These are phyloP conservation scores for Thamnophis sirtalis DNA, from an alignment of 2,113 vertebrate genomes.

Conservation along the genomic window DNA sequence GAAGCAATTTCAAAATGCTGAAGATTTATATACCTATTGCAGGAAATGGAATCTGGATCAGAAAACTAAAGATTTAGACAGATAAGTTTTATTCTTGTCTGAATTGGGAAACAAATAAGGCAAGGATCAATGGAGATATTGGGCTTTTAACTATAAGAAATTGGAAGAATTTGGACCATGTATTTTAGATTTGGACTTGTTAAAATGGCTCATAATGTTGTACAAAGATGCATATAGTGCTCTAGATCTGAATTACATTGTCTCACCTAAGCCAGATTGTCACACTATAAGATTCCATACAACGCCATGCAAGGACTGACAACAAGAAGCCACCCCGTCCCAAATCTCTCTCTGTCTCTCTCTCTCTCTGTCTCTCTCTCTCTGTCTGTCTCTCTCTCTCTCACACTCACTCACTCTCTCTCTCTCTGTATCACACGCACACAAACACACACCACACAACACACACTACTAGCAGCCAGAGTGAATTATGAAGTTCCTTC, in stretches of 20 bases:
- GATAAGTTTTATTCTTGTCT: not conserved
- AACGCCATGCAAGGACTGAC: not conserved
- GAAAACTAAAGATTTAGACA: not conserved
- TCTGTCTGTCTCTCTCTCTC: not conserved
- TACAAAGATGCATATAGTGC: not conserved
- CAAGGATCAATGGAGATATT: not conserved
- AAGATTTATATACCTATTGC: not conserved
- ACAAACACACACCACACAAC: too few relatives aligned
- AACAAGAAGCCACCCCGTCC: not conserved
- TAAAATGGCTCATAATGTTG: not conserved
- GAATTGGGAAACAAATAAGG: not conserved
- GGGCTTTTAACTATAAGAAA: not conserved
- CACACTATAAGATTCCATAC: not conserved
- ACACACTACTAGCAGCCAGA: not conserved
- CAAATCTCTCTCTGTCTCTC: not conserved
- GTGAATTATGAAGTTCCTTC: constrained; percentile 15
- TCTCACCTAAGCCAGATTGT: not conserved
- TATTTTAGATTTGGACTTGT: not conserved
- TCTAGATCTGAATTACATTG: not conserved
- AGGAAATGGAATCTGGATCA: not conserved
- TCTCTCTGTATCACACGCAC: not conserved
- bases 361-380: not conserved
- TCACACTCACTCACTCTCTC: not conserved
- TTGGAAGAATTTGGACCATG: not conserved
- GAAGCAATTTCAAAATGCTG: not conserved